Base-by-base conservation (phyloP, 1,140 invertebrate genomes). In the Ceratina calcarata region DNA sequence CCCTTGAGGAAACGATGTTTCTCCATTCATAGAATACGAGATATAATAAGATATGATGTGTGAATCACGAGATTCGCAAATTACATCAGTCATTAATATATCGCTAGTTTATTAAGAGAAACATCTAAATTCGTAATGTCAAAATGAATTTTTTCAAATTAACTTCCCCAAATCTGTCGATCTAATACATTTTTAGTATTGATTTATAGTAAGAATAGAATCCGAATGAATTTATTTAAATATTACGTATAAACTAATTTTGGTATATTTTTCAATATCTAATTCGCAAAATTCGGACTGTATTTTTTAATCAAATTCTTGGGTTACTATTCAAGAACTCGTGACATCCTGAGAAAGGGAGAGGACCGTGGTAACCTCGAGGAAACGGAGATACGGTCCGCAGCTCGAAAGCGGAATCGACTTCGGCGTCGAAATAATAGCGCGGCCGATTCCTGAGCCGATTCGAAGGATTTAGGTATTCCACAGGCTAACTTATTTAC, bases 361-460 rank as follows among this genome's bases (percentile, higher is more conserved):
- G 37, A 32, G 13, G 37, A 45, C 16, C 57, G 61, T 45, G 76
- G 67, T 51, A 75, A 62, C 67, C 61, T 83, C 49, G 81, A 71
- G 76, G 70, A 92, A 92, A 80, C 90, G 91, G 91, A 90, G 90
- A 92, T 90, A 91, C 90, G 91, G 88, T 91, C 49, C 80, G 83
- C 87, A 86, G 87, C 68, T 73, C 67, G 27, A 69, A 67, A 66
- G 69, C 83, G 80, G 80, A 86, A 90, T 90, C 83, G 86, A 89
- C 86, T 88, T 81, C 55, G 80, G 60, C 84, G 66, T 84, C 80
- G 84, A 88, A 82, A 66, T 61, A 75, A 79, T 82, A 73, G 81
- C 75, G 64, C 78, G 66, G 67, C 64, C 32, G 27, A 62, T 78
- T 62, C 67, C 6, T 66, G 45, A 64, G 69, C 20, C 69, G 76